A percentile compares a stretch with the other conserved stretches of the same genome.
Conservation (phyloP, 1,140 invertebrate genomes). For the Psix sp. region DNA sequence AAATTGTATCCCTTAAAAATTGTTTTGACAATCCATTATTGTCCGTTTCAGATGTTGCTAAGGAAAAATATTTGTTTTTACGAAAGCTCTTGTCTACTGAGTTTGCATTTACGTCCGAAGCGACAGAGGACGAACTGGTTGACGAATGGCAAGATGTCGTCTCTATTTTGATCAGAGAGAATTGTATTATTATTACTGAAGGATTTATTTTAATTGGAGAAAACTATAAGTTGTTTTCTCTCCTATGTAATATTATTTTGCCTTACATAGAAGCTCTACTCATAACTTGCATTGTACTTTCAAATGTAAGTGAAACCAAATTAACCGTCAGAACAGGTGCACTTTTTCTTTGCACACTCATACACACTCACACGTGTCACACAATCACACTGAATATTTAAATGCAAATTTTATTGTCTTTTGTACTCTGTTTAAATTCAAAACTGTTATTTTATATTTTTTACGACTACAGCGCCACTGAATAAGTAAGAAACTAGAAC, state of each 20-base stretch:
- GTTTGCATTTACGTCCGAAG: constrained; percentile 75
- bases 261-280: constrained; percentile 77
- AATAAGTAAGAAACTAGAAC: too few relatives aligned
- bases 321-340: constrained; percentile 23
- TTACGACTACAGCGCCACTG: too few relatives aligned
- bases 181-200: constrained; percentile 66
- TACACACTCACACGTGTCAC: too few relatives aligned
- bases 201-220: constrained; percentile 64
- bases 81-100: constrained; percentile 78
- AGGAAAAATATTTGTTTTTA: constrained; percentile 73
- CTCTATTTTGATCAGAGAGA: constrained; percentile 71
- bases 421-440: too few relatives aligned
- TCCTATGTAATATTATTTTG: constrained; percentile 75
- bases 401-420: too few relatives aligned
- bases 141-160: constrained; percentile 77
- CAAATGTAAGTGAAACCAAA: constrained; percentile 67
- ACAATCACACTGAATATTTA: not conserved
- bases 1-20: constrained; percentile 13
- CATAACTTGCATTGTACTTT: constrained; percentile 69
- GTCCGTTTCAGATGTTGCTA: constrained; percentile 73
- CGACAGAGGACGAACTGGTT: constrained; percentile 65
- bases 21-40: constrained; percentile 43
- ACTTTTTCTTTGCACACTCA: not conserved
- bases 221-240: constrained; percentile 71
- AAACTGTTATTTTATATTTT: too few relatives aligned